Percentiles rank a stretch among this genome's conserved stretches.
Conservation (phyloP, 2,113 vertebrate species). For the Pomatorhinus ruficollis region DNA sequence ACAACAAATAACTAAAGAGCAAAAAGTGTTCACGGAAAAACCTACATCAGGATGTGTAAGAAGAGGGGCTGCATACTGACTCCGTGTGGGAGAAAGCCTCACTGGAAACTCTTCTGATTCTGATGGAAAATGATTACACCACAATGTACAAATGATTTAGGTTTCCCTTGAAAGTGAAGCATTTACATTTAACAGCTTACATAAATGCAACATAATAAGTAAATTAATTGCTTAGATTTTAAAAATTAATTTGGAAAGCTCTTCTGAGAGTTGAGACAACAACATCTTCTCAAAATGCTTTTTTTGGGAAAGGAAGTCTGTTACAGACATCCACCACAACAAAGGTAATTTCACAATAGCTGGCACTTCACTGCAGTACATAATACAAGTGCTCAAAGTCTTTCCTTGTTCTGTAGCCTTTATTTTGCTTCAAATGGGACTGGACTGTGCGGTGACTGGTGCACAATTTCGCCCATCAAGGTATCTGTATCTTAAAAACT, state of each 20-base stretch:
- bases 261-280: constrained; percentile 11
- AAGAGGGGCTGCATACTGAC: neutral
- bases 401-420: neutral
- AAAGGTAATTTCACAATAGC: neutral
- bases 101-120: neutral
- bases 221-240: constrained; percentile 40
- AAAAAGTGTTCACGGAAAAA: constrained; percentile 72
- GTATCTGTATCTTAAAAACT: neutral
- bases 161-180: constrained; percentile 26
- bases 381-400: neutral
- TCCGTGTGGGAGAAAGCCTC: neutral
- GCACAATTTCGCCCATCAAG: neutral
- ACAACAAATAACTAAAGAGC: constrained; percentile 93
- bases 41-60: constrained; percentile 32
- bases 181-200: constrained; percentile 60
- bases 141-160: constrained; percentile 4
- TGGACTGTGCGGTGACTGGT: neutral
- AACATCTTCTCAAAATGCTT: neutral
- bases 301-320: neutral
- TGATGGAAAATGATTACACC: neutral
- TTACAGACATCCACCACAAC: neutral
- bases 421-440: neutral
- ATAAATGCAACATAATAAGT: constrained; percentile 21
- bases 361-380: neutral
- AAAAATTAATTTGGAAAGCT: constrained; percentile 61